Evolutionary conservation across 2,888 invertebrate species (phyloP).

Genomic region (Drosophila longiperda): DNA sequence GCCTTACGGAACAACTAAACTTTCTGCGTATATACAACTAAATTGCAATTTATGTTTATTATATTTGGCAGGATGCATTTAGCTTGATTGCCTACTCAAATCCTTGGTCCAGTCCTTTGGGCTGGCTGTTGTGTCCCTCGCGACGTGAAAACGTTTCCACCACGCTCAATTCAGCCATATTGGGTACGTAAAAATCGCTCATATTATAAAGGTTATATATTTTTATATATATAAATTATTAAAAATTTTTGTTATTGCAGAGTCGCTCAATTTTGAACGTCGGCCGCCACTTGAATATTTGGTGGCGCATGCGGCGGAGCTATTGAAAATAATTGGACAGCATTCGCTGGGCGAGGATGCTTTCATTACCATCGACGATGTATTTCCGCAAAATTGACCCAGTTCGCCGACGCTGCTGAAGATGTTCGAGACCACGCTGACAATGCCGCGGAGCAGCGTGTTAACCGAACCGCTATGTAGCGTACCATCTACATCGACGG

Average conservation of each 20-base stretch:
- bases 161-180: constrained; percentile 98
- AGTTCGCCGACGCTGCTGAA: constrained; percentile 81
- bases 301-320: constrained; percentile 94
- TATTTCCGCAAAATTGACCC: constrained; percentile 87
- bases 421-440: constrained; percentile 80
- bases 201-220: neutral
- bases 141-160: constrained; percentile 98
- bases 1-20: constrained; percentile 1
- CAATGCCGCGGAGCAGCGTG: constrained; percentile 71
- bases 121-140: constrained; percentile 97
- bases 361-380: constrained; percentile 95
- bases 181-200: constrained; percentile 88
- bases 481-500: constrained; percentile 68
- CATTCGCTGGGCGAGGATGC: constrained; percentile 96
- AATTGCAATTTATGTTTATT: neutral
- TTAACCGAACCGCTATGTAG: constrained; percentile 70
- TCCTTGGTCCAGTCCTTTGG: constrained; percentile 98
- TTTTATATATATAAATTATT: neutral
- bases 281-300: constrained; percentile 97
- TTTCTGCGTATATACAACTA: neutral
- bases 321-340: constrained; percentile 95
- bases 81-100: constrained; percentile 98
- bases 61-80: constrained; percentile 93
- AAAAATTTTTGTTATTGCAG: constrained; percentile 86
- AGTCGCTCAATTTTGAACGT: constrained; percentile 95